Base-by-base conservation (phyloP, 2,888 invertebrate genomes). In the Limnephilus auricula region DNA sequence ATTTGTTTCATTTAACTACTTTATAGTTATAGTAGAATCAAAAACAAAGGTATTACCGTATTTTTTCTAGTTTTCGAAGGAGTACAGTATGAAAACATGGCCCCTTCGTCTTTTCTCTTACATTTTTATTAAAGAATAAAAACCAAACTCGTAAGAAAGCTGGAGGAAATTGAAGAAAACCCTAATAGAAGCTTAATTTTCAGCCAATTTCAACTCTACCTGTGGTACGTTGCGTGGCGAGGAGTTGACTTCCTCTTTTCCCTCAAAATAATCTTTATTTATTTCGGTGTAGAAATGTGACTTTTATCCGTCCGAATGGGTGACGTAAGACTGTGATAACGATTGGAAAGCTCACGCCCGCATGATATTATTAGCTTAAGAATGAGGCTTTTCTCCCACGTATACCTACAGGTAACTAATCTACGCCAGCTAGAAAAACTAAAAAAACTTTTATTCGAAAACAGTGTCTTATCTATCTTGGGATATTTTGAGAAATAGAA, bases 211-310 rank as follows among this genome's bases (percentile, higher is more conserved):
- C 25, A 65, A 65, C 1, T 65, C 65, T 65, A 25, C 65, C 25
- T 25, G 25, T 65, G 65, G 65, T 65, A 65, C 65, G 25, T 65
- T 25, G n/a, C 65, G 0, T 3, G 9, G 25, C 65, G 65, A 65
- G 25, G 25, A 65, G 25, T 65, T n/a, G 65, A 65, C 65, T 65
- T 65, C 2, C 6, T 18, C 65, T 25, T 34, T 82, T 82, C 32
- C 3, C 30, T 34, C n/a, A 40, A 85, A 85, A 37, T 85, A 85
- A 85, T 85, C 85, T 85, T 85, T 85, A 85, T 85, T 85, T 85
- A 85, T 85, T 85, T 45, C 40, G 15, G 13, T 85, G 85, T 85
- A 40, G 9, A 40, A 40, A 85, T 37, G 85, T 85, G 85, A 85
- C 85, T 85, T 85, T 40, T 40, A 85, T 85, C 85, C 85, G 10